Conservation (phyloP, 2,113 vertebrate genomes). For the Perccottus glenii region DNA sequence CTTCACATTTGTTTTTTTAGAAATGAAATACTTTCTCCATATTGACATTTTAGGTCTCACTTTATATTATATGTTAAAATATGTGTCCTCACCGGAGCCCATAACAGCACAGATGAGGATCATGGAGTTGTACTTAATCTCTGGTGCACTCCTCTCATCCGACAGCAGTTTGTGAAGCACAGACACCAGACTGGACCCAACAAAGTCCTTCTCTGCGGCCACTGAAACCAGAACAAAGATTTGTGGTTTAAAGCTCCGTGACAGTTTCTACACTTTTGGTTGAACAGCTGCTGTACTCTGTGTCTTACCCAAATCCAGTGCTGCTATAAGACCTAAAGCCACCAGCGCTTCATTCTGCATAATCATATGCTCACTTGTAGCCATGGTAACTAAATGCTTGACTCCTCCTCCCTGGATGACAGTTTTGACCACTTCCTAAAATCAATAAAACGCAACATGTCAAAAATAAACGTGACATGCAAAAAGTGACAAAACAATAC, state of each 20-base stretch:
- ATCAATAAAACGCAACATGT: no score
- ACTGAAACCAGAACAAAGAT: constrained; percentile 70
- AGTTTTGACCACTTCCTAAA: constrained; percentile 92
- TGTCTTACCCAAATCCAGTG: constrained; percentile 91
- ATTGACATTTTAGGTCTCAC: no score
- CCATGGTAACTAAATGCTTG: constrained; percentile 96
- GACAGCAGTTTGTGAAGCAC: constrained; percentile 94
- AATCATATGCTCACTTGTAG: constrained; percentile 97
- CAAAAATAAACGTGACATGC: neutral
- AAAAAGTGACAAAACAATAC: neutral
- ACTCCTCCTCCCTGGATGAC: constrained; percentile 93
- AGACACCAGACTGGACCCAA: constrained; percentile 88
- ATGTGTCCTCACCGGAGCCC: constrained; percentile 87
- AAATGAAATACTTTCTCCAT: no score
- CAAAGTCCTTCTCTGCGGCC: constrained; percentile 93
- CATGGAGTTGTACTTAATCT: constrained; percentile 99
- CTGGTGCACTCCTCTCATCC: constrained; percentile 93
- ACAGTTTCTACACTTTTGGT: neutral
- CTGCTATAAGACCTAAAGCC: constrained; percentile 92
- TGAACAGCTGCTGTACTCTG: neutral
- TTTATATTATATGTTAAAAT: no score
- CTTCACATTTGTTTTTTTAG: no score
- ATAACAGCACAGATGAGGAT: constrained; percentile 94
- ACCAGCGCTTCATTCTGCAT: constrained; percentile 99
- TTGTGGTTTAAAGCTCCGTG: neutral